phyloP scores from a whole-genome alignment of 2,797 vertebrate genomes.

The Arnoldichthys spilopterus region DNA sequence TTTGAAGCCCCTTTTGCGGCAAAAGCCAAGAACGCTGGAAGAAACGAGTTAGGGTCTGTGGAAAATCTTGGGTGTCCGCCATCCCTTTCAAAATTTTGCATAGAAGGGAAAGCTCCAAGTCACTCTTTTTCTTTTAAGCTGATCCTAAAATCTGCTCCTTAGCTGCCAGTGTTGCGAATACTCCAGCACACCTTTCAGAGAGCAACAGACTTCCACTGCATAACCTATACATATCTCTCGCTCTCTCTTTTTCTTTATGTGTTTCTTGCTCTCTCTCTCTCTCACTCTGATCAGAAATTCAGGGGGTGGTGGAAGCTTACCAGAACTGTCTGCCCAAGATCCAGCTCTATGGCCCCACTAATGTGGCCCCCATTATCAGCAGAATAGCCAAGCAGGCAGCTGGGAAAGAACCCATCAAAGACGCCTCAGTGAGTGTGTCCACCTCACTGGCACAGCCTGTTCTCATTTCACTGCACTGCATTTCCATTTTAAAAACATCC shows the following conservation, averaged over 20 bases:
- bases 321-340: constrained; percentile 96
- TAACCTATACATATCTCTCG: constrained; percentile 30
- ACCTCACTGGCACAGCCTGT: constrained; percentile 18
- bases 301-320: constrained; percentile 95
- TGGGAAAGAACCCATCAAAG: constrained; percentile 85
- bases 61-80: constrained; percentile 13
- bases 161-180: constrained; percentile 15
- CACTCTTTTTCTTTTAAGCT: constrained; percentile 3
- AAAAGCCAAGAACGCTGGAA: constrained; percentile 9
- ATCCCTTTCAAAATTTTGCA: constrained; percentile 27
- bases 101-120: constrained; percentile 3
- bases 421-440: constrained; percentile 85
- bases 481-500: not conserved
- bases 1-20: constrained; percentile 5
- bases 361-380: constrained; percentile 93
- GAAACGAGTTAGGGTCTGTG: constrained; percentile 3
- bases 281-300: constrained; percentile 81
- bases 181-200: constrained; percentile 23
- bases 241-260: not conserved
- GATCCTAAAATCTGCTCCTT: constrained; percentile 44
- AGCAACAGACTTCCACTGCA: constrained; percentile 1
- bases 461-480: not conserved
- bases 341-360: constrained; percentile 95
- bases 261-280: constrained; percentile 4
- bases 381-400: constrained; percentile 88